Conservation (phyloP, 2,888 invertebrate species). For the Drosophila borborema region DNA sequence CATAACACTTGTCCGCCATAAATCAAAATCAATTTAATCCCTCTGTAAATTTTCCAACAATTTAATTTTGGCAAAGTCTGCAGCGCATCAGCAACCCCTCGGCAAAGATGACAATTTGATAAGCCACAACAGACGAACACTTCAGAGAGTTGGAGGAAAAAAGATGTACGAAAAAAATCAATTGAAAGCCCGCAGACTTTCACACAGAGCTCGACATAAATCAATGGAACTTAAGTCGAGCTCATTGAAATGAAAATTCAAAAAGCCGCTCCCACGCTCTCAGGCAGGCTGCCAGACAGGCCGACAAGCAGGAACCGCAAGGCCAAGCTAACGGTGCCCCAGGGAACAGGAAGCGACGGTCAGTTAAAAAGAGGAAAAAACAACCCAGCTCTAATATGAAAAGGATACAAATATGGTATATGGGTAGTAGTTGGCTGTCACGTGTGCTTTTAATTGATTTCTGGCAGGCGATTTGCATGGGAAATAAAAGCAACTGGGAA, state of each 20-base stretch:
- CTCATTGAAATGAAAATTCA: conserved; percentile 40
- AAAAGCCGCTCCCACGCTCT: conserved; percentile 66
- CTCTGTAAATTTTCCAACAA: conserved; percentile 39
- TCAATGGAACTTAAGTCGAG: conserved; percentile 62
- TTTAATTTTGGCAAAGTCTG: conserved; percentile 65
- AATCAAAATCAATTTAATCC: conserved; percentile 67
- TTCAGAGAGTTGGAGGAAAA: conserved; percentile 23
- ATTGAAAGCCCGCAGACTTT: conserved; percentile 67
- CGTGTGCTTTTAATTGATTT: conserved; percentile 75
- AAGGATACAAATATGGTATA: conserved; percentile 52
- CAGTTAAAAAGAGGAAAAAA: conserved; percentile 30
- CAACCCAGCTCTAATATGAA: conserved; percentile 18
- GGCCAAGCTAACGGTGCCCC: conserved; percentile 60
- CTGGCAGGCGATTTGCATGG: conserved; percentile 68
- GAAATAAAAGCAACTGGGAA: conserved; percentile 39
- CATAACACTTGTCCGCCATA: conserved; percentile 65
- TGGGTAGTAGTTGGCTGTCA: conserved; percentile 63
- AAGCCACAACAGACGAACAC: conserved; percentile 35
- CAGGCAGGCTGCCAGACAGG: neutral
- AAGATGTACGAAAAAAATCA: conserved; percentile 50
- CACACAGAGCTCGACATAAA: conserved; percentile 56
- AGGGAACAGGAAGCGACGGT: conserved; percentile 64
- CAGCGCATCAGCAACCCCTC: conserved; percentile 41
- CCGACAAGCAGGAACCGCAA: conserved; percentile 54
- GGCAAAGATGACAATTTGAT: conserved; percentile 50